Evolutionary conservation across 2,113 vertebrate genomes (phyloP).

Genomic region (Todiramphus chloris): DNA sequence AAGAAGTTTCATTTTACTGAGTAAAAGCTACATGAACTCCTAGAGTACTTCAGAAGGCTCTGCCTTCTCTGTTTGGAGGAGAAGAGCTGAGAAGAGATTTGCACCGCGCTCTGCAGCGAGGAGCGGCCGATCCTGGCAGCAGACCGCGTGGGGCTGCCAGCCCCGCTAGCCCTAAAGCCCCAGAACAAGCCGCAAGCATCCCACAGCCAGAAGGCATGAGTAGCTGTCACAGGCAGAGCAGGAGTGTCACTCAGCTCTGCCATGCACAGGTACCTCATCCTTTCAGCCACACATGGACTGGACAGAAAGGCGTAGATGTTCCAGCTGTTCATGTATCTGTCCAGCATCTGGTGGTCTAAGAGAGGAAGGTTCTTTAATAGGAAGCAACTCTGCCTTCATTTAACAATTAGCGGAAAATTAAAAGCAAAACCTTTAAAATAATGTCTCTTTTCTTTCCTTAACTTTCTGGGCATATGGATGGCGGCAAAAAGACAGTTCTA

Average conservation of each 20-base stretch:
- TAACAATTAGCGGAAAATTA: not conserved
- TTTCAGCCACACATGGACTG: not conserved
- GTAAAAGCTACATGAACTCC: not conserved
- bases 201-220: not conserved
- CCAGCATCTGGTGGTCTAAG: not conserved
- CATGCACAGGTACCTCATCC: not conserved
- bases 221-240: not conserved
- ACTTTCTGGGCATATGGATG: not conserved
- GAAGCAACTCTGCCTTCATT: not conserved
- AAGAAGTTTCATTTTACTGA: not conserved
- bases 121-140: not conserved
- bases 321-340: not conserved
- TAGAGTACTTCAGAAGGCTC: not conserved
- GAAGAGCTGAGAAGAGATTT: not conserved
- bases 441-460: not conserved
- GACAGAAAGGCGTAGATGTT: not conserved
- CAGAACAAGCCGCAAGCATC: not conserved
- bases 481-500: not conserved
- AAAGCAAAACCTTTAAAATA: not conserved
- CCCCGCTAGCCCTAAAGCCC: not conserved
- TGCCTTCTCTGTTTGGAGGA: not conserved
- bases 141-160: not conserved
- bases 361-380: not conserved
- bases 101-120: not conserved
- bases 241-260: not conserved